Percentiles rank a stretch among this genome's conserved stretches.
These are phyloP conservation scores for Gnatocerus cornutus DNA, from an alignment of 2,888 invertebrate species.

Conservation along the genomic window DNA sequence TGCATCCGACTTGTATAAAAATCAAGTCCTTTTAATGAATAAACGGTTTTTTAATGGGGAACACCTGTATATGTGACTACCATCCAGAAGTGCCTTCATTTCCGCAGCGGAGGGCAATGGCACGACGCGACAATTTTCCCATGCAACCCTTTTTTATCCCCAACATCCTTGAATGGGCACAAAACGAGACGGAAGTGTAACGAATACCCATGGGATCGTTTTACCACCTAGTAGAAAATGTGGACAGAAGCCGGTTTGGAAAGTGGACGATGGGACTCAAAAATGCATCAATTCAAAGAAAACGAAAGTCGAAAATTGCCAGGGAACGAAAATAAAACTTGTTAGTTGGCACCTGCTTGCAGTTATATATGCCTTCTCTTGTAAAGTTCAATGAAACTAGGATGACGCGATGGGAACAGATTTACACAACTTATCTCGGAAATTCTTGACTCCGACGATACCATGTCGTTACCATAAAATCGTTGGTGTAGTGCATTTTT, in stretches of 20 bases:
- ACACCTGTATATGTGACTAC: constrained; percentile 15
- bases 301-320: constrained; percentile 5
- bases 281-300: constrained; percentile 10
- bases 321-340: constrained; percentile 16
- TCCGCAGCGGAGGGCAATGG: constrained; percentile 9
- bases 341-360: constrained; percentile 7
- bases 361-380: not conserved
- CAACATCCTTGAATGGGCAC: constrained; percentile 23
- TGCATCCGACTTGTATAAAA: constrained; percentile 7
- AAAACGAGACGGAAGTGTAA: constrained; percentile 37
- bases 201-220: constrained; percentile 30
- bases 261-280: not conserved
- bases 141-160: constrained; percentile 29
- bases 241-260: constrained; percentile 22
- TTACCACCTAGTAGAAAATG: constrained; percentile 26
- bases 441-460: not conserved
- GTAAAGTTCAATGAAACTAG: constrained; percentile 19
- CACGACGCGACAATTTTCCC: constrained; percentile 17
- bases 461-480: not conserved
- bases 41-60: constrained; percentile 9
- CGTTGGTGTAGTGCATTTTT: not conserved
- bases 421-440: not conserved
- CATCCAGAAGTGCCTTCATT: not conserved
- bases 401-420: constrained; percentile 3
- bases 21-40: not conserved